phyloP scores from a whole-genome alignment of 2,888 invertebrate species.

The Diploptera punctata region DNA sequence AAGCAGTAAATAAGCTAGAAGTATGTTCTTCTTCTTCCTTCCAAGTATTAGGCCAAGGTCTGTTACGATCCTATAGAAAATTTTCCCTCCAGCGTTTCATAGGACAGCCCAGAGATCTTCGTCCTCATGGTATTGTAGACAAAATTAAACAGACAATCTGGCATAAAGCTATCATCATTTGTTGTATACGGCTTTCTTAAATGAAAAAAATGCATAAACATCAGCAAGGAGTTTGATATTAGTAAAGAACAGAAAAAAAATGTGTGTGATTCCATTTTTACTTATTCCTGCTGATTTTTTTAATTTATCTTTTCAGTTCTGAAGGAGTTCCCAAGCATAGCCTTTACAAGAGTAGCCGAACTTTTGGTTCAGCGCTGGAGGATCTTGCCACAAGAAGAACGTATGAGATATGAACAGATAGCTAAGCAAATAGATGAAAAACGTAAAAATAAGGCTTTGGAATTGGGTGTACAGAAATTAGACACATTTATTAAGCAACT shows the following conservation, averaged over 20 bases:
- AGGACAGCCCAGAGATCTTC: too few relatives aligned
- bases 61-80: too few relatives aligned
- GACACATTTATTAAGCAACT: not conserved
- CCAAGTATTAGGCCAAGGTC: too few relatives aligned
- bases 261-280: not conserved
- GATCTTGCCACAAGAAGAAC: slow-evolving; percentile 52
- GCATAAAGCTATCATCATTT: too few relatives aligned
- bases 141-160: too few relatives aligned
- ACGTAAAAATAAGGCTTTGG: not conserved
- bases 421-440: slow-evolving; percentile 44
- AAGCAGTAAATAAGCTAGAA: too few relatives aligned
- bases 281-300: not conserved
- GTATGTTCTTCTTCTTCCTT: too few relatives aligned
- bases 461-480: not conserved
- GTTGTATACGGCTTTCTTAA: too few relatives aligned
- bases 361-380: slow-evolving; percentile 54
- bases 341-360: slow-evolving; percentile 53
- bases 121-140: too few relatives aligned
- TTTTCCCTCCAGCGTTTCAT: too few relatives aligned
- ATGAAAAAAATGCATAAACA: too few relatives aligned
- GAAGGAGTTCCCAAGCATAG: slow-evolving; percentile 49
- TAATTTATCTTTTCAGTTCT: slow-evolving; percentile 50
- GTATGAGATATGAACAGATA: slow-evolving; percentile 51
- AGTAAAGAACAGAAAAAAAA: not conserved
- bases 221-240: too few relatives aligned